phyloP scores from a whole-genome alignment of 1,140 invertebrate genomes.

The Oreohelix idahoensis region DNA sequence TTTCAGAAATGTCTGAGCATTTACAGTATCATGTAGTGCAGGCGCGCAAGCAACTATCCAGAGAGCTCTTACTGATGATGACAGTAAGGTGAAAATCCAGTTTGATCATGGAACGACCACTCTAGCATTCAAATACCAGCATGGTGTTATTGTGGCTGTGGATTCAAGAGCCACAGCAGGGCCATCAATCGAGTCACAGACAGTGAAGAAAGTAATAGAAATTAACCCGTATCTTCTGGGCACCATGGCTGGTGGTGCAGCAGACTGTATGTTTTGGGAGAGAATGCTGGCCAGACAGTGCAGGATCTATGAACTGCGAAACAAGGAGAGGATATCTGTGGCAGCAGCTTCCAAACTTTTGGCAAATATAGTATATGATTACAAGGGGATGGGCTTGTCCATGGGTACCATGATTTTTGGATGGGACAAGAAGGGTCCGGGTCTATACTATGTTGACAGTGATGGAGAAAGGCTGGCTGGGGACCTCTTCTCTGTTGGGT shows the following conservation, averaged over 20 bases:
- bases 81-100: conserved; percentile 84
- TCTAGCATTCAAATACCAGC: conserved; percentile 91
- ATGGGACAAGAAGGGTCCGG: conserved; percentile 96
- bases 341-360: too few species aligned
- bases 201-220: conserved; percentile 98
- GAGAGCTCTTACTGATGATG: conserved; percentile 57
- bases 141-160: conserved; percentile 95
- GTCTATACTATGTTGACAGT: too few species aligned
- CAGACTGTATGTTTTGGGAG: too few species aligned
- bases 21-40: conserved; percentile 60
- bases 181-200: conserved; percentile 92
- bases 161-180: conserved; percentile 98
- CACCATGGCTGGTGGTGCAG: conserved; percentile 91
- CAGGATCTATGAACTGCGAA: conserved; percentile 95
- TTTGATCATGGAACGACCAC: conserved; percentile 99
- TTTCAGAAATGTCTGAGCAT: conserved; percentile 59
- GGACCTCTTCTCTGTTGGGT: too few species aligned
- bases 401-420: conserved; percentile 96
- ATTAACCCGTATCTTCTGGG: conserved; percentile 95
- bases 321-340: too few species aligned
- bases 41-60: conserved; percentile 58
- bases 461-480: conserved; percentile 94
- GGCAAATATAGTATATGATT: too few species aligned
- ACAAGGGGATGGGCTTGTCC: conserved; percentile 84
- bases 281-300: too few species aligned